Evolutionary conservation across 2,888 invertebrate genomes (phyloP).

Genomic region (Theodoxus fluviatilis): DNA sequence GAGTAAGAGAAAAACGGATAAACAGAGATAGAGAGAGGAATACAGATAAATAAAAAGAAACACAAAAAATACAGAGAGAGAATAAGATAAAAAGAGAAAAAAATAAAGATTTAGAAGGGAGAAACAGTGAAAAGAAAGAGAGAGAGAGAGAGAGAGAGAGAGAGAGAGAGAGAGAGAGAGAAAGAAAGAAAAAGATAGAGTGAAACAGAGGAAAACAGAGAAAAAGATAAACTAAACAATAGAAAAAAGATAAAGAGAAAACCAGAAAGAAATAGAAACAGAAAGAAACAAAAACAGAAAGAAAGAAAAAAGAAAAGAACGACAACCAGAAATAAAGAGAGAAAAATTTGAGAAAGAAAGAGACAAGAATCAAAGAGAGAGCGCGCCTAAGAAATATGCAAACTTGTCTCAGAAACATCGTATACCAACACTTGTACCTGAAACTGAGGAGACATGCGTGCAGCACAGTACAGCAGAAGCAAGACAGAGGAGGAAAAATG

Average conservation of each 20-base stretch:
- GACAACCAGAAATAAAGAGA: not conserved
- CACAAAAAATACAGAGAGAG: constrained; percentile 16
- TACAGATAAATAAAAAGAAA: not conserved
- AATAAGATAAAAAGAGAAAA: constrained; percentile 24
- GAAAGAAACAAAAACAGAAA: constrained; percentile 20
- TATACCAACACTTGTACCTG: too few species aligned
- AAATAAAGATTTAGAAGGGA: constrained; percentile 16
- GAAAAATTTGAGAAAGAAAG: not conserved
- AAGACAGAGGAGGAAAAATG: too few species aligned
- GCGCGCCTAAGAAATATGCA: too few species aligned
- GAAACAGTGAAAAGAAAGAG: constrained; percentile 9
- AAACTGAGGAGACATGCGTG: too few species aligned
- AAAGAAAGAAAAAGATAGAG: not conserved
- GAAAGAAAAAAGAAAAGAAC: not conserved
- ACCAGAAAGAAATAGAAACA: constrained; percentile 24
- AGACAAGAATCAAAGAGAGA: not conserved
- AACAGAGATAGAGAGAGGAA: constrained; percentile 19
- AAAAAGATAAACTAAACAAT: not conserved
- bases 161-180: constrained; percentile 23
- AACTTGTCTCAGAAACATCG: too few species aligned
- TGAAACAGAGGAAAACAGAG: not conserved
- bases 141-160: constrained; percentile 24
- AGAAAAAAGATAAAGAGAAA: constrained; percentile 19
- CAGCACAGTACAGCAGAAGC: too few species aligned
- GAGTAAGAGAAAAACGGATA: constrained; percentile 22